Evolutionary conservation across 1,140 invertebrate genomes (phyloP).

Genomic region (Saccostrea cuccullata): DNA sequence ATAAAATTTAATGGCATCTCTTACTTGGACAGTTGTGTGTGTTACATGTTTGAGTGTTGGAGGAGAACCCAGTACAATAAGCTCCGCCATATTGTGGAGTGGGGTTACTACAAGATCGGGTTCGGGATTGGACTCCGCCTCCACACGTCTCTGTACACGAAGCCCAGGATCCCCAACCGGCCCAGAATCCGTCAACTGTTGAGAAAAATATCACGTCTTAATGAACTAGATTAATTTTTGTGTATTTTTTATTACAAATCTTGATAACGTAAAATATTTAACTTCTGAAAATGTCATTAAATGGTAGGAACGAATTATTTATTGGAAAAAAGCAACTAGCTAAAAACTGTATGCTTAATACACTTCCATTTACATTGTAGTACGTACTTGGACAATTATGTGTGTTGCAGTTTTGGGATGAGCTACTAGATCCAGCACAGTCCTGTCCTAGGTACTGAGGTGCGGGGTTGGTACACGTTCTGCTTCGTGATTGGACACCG

Average conservation of each 20-base stretch:
- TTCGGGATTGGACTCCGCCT: slow-evolving; percentile 56
- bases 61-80: slow-evolving; percentile 54
- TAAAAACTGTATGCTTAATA: too few species aligned
- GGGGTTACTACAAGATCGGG: slow-evolving; percentile 62
- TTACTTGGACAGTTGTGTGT: slow-evolving; percentile 46
- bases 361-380: too few species aligned
- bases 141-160: slow-evolving; percentile 64
- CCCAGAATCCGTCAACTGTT: slow-evolving; percentile 41
- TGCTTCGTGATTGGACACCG: neutral
- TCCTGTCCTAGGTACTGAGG: neutral
- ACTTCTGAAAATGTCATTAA: too few species aligned
- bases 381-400: neutral
- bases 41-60: slow-evolving; percentile 17
- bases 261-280: too few species aligned
- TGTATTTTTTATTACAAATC: too few species aligned
- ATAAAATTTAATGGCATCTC: neutral
- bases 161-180: slow-evolving; percentile 83
- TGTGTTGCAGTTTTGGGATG: neutral
- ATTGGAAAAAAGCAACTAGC: too few species aligned
- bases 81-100: slow-evolving; percentile 63
- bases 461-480: neutral
- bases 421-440: neutral
- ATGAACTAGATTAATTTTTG: too few species aligned
- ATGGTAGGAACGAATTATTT: too few species aligned
- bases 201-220: neutral